Conservation (phyloP, 2,113 vertebrate genomes). For the Rhinoptilus africanus region DNA sequence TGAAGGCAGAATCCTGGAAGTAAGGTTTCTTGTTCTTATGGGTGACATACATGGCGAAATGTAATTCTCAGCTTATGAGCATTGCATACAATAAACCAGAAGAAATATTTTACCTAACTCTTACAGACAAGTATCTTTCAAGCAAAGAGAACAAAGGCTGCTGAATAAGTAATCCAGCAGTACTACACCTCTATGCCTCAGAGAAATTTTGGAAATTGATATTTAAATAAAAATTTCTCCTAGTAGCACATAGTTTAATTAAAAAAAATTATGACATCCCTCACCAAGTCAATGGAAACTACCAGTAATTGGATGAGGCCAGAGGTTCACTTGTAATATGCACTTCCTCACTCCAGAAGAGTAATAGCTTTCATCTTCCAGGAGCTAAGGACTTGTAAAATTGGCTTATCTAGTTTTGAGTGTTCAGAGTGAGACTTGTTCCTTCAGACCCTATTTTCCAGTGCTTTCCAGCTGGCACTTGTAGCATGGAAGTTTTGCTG, state of each 20-base stretch:
- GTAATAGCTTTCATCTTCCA: neutral
- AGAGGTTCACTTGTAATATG: neutral
- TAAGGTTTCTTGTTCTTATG: neutral
- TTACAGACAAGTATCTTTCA: neutral
- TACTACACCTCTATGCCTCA: neutral
- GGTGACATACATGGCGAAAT: neutral
- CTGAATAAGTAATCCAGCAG: neutral
- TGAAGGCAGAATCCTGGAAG: neutral
- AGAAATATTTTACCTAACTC: neutral
- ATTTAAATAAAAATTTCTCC: neutral
- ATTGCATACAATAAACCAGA: neutral
- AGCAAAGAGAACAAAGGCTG: neutral
- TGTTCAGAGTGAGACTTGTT: neutral
- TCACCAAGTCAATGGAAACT: neutral
- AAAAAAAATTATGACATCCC: neutral
- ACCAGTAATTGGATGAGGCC: neutral
- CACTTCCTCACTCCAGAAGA: neutral
- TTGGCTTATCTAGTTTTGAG: neutral
- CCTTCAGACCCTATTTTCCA: neutral
- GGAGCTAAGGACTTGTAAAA: neutral
- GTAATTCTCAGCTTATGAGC: neutral
- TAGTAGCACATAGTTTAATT: neutral
- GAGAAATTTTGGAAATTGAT: neutral
- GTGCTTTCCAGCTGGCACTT: neutral
- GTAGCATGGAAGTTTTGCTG: neutral